These are phyloP conservation scores for Equus quagga DNA, from an alignment of 2,113 vertebrate genomes.

Conservation along the genomic window DNA sequence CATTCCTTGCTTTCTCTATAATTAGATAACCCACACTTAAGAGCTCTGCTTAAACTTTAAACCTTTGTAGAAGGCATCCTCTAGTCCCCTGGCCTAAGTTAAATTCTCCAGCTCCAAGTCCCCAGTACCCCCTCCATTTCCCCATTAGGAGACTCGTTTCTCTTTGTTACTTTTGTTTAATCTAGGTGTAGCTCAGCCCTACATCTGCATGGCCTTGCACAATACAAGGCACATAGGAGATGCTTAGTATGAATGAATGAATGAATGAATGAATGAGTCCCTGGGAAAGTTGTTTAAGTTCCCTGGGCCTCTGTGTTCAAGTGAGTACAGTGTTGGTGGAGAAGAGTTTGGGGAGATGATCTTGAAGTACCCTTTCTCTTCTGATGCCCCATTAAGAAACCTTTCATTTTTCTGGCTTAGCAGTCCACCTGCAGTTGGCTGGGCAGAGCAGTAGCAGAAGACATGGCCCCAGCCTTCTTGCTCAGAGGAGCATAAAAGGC, in stretches of 20 bases:
- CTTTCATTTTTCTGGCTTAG: neutral
- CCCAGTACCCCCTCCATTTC: neutral
- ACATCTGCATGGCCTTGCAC: neutral
- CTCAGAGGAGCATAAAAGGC: neutral
- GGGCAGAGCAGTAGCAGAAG: neutral
- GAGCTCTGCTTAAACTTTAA: neutral
- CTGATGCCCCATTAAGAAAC: neutral
- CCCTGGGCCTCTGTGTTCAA: neutral
- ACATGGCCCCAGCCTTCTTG: neutral
- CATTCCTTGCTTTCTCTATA: constrained; percentile 6
- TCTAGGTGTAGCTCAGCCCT: neutral
- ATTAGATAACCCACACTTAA: neutral
- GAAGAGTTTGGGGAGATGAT: neutral
- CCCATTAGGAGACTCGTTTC: neutral
- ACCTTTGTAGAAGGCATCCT: neutral
- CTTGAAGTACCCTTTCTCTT: neutral
- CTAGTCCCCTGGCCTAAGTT: neutral
- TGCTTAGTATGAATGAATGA: neutral
- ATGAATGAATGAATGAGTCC: neutral
- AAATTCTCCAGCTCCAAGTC: neutral
- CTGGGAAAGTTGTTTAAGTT: neutral
- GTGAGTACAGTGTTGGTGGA: neutral
- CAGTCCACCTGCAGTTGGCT: neutral
- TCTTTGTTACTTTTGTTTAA: neutral
- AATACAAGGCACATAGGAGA: neutral